Evolutionary conservation across 2,113 vertebrate species (phyloP), one percentile per base, ranked within the genome.

Genomic region (Vanacampus margaritifer): DNA sequence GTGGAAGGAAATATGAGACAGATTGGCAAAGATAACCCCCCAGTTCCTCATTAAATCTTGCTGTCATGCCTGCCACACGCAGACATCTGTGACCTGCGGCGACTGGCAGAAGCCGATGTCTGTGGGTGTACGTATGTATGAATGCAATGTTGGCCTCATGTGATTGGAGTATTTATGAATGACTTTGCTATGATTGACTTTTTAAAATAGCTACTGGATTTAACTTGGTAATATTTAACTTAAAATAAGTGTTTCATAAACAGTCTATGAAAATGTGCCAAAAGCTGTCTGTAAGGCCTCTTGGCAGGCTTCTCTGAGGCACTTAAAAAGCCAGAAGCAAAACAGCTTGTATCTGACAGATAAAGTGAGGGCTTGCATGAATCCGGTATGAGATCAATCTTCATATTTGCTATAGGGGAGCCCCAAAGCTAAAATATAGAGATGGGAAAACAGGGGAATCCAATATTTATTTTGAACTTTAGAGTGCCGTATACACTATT

Each of bases 51-150:
- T 76, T 83, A 86, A 82, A 79, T 82, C 84, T 87, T 80, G 82
- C 75, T 74, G 74, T 75, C 78, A 79, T 68, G 11, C 64, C 68
- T 72, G 71, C 70, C 63, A 50, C 82, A 58, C 63, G 58, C 63
- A 83, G 78, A 84, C 80, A 85, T 86, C 80, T 89, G 86, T 81
- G 80, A 78, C 82, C 81, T 73, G 78, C 72, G 78, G 81, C 74
- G 75, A 43, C 65, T 85, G 77, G 80, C 72, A 32, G 3, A 48
- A 61, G 76, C 76, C 78, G 81, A 65, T 41, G 48, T 69, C 72
- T 79, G 65, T 65, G 62, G 35, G 65, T 70, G 69, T 6, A 28
- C 32, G 43, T 64, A 41, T 41, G 48, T 61, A 37, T 63, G 60
- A 39, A 60, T 68, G 72, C 67, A 36, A 60, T 19, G 61, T 23